Evolutionary conservation across 2,113 vertebrate species (phyloP), one percentile per base, ranked within the genome.

Genomic region (Burhinus bistriatus): DNA sequence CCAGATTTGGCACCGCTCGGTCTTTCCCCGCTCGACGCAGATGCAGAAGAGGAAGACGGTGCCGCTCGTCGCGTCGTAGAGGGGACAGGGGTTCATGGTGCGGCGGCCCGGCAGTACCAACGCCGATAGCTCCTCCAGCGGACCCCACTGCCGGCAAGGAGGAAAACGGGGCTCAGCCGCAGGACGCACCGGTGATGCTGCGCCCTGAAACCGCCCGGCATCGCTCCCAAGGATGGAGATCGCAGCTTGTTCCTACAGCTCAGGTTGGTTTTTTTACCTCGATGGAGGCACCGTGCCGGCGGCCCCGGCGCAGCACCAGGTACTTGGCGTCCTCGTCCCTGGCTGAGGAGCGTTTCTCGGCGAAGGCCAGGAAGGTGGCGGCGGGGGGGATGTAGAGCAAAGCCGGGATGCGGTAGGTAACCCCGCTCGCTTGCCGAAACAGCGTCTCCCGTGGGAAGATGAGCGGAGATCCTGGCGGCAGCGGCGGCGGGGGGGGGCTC

Each of bases 31-130:
- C 68, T 96, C 87, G 23, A 99, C 98, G 7, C 99, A 99, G 84
- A 99, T 99, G 98, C 99, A 99, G 98, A 99, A 99, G 29, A 99
- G 98, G 97, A 99, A 99, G 30, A 99, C 51, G 6, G 93, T 30
- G 62, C 73, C 75, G 7, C 32, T 98, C 5, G 49, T 18, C 47
- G 32, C 65, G 12, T 98, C 97, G 75, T 97, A 98, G 45, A 98
- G 94, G 1, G 98, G 98, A 52, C 98, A 98, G 3, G 98, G 98
- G 96, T 91, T 98, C 98, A 98, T 98, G 87, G 98, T 98, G 44
- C 98, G 98, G 93, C 82, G 95, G 17, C 90, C 93, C 1, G 97
- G 97, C 55, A 98, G 75, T 1, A 0, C 32, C 83, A 98, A 80
- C 0, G 95, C 65, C 14, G 66, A 75, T 57, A 98, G 59, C 9